A percentile compares a stretch with the other conserved stretches of the same genome.
Conservation (phyloP, 2,113 vertebrate genomes). For the Sinocyclocheilus maitianheensis region DNA sequence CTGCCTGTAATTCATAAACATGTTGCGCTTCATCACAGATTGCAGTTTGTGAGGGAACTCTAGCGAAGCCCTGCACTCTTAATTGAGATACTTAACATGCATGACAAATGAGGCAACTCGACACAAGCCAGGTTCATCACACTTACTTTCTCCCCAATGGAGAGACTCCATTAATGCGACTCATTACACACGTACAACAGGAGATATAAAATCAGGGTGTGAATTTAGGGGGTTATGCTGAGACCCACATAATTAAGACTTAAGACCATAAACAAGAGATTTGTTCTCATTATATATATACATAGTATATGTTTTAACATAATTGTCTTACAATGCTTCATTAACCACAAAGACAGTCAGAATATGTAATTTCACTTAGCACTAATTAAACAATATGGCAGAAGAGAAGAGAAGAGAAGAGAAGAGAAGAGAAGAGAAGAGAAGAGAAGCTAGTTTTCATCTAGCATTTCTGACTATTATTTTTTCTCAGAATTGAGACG, state of each 20-base stretch:
- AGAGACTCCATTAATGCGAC: not conserved
- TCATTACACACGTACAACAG: not conserved
- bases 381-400: too few species aligned
- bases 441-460: too few species aligned
- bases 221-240: not conserved
- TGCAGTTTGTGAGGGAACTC: conserved; percentile 52
- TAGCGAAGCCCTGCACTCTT: conserved; percentile 4
- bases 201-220: not conserved
- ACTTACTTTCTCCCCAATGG: not conserved
- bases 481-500: too few species aligned
- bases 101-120: conserved; percentile 31
- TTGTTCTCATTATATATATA: not conserved
- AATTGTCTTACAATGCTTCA: not conserved
- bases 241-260: not conserved
- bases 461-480: too few species aligned
- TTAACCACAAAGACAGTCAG: not conserved
- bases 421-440: too few species aligned
- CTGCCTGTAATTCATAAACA: conserved; percentile 68
- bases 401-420: too few species aligned
- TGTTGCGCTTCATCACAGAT: conserved; percentile 71
- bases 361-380: too few species aligned
- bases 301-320: not conserved
- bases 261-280: not conserved
- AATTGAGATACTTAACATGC: conserved; percentile 52
- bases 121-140: conserved; percentile 17